Conservation (phyloP, 2,113 vertebrate species). For the Aix galericulata region DNA sequence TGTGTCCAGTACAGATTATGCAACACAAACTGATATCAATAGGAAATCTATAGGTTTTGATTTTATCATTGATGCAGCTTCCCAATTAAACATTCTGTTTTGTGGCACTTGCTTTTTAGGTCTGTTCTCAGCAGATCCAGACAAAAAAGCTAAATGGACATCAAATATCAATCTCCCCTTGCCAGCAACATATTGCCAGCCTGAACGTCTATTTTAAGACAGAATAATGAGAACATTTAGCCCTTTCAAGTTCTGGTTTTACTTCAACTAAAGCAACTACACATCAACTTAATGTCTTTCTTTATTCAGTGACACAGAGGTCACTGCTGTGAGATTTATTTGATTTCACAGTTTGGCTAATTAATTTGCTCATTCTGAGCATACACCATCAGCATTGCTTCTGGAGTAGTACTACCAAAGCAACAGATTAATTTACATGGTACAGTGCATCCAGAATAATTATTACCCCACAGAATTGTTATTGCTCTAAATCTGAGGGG, state of each 20-base stretch:
- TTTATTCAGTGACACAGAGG: slow-evolving; percentile 56
- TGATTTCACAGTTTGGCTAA: slow-evolving; percentile 74
- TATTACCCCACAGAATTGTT: slow-evolving; percentile 74
- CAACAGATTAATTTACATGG: slow-evolving; percentile 70
- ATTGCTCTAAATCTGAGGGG: slow-evolving; percentile 69
- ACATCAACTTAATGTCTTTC: slow-evolving; percentile 48
- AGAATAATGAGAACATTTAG: slow-evolving; percentile 26
- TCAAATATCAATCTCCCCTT: neutral
- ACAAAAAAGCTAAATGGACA: neutral
- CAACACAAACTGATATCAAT: neutral
- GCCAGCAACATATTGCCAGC: neutral
- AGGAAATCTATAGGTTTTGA: neutral
- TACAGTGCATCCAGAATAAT: slow-evolving; percentile 71
- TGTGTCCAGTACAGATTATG: accelerated
- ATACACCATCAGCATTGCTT: slow-evolving; percentile 30
- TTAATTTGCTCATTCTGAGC: slow-evolving; percentile 76
- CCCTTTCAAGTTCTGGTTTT: slow-evolving; percentile 17
- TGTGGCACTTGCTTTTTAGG: neutral
- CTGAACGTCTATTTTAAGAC: neutral
- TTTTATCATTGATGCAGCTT: neutral
- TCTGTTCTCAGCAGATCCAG: neutral
- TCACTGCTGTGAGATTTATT: slow-evolving; percentile 74
- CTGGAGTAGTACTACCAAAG: slow-evolving; percentile 59
- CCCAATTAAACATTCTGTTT: neutral
- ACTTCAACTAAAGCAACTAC: slow-evolving; percentile 14